Evolutionary conservation across 35 echinoderm and acorn worm species (phyloP).

Genomic region (Apostichopus californicus): DNA sequence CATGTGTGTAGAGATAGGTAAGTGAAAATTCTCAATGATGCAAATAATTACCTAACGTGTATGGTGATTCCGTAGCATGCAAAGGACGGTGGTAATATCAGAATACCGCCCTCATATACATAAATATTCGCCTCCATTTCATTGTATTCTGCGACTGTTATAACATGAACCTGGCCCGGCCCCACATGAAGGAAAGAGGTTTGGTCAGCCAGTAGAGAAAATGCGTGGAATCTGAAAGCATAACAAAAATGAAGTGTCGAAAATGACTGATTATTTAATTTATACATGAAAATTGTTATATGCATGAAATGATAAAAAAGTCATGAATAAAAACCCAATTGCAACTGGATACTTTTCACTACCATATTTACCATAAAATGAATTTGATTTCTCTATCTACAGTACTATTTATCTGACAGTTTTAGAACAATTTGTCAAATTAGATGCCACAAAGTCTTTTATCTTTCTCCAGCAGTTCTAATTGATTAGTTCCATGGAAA

Average conservation of each 20-base stretch:
- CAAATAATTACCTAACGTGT: conserved; percentile 60
- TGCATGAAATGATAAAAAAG: not conserved
- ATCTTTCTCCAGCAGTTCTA: too few species aligned
- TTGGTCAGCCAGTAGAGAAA: conserved; percentile 59
- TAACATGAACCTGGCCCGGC: conserved; percentile 63
- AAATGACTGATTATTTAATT: too few species aligned
- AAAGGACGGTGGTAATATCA: conserved; percentile 70
- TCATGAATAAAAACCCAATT: too few species aligned
- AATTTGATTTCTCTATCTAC: too few species aligned
- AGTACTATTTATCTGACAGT: too few species aligned
- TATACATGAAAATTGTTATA: not conserved
- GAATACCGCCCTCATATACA: conserved; percentile 76
- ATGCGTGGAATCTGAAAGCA: conserved; percentile 61
- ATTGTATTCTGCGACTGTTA: conserved; percentile 41
- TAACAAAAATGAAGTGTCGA: too few species aligned
- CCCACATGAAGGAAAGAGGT: conserved; percentile 72
- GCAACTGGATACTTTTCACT: too few species aligned
- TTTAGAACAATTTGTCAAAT: too few species aligned
- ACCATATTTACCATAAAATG: too few species aligned
- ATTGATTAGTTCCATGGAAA: too few species aligned
- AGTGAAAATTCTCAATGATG: not conserved
- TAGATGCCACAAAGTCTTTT: too few species aligned
- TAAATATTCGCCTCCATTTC: conserved; percentile 74
- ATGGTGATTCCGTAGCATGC: conserved; percentile 73
- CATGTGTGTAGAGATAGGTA: too few species aligned